Base-by-base conservation (phyloP, 2,113 vertebrate genomes). In the Alethe diademata region DNA sequence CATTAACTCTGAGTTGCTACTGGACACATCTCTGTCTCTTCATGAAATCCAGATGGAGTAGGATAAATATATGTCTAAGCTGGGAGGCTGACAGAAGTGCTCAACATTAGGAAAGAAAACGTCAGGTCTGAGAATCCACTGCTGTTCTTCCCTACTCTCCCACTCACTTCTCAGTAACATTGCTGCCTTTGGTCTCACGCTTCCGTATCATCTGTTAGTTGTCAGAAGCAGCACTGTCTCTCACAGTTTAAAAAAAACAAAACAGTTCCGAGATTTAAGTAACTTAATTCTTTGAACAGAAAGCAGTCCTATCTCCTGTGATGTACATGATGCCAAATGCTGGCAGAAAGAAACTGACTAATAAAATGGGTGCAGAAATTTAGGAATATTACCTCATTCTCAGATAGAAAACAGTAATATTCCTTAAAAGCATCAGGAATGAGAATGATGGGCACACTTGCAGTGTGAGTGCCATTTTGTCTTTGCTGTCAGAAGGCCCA, bases 391-490 rank as follows among this genome's bases (percentile, higher is more conserved):
- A 29, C 4, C 2, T 45, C 51, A 64, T 85, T 48, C 15, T 82
- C 15, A 15, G 26, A 16, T 7, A 38, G 16, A 45, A 82, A 65
- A 33, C 1, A 3, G 14, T 15, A 40, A 35, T 7, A 29, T 53
- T 25, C 8, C n/a, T 48, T 78, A 29, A 12, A 79, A 38, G 4
- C 20, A 33, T 7, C 19, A 69, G 36, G 66, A 65, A 22, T 0
- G 1, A 71, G 13, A 51, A 36, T 1, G 3, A 60, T 26, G 22
- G 12, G 12, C 2, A 5, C 22, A 19, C 8, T 19, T 43, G 5
- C 28, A 10, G 5, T 5, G 8, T 23, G 19, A 74, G 9, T 20
- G 19, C 5, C 5, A 0, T 40, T 74, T 71, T 3, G 0, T 20
- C 13, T 57, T 31, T 36, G 6, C 45, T 40, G 19, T 23, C 3